These are phyloP conservation scores for Phyto melanocephala DNA, from an alignment of 2,888 invertebrate genomes.

Conservation along the genomic window DNA sequence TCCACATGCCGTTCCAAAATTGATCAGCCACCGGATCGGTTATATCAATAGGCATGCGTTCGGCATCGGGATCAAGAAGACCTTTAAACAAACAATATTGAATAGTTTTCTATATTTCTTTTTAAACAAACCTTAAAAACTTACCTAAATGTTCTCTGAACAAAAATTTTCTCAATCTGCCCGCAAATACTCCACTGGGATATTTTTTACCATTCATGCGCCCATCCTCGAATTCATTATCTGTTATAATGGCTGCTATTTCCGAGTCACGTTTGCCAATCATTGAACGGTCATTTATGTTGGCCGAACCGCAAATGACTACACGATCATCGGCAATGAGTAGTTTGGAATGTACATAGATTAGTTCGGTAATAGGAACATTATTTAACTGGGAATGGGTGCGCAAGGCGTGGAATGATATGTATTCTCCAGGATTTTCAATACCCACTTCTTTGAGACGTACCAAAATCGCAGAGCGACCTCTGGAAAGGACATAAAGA, in stretches of 20 bases:
- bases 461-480: constrained; percentile 89
- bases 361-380: constrained; percentile 92
- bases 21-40: constrained; percentile 88
- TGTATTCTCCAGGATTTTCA: constrained; percentile 89
- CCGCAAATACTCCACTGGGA: constrained; percentile 92
- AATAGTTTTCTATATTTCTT: neutral
- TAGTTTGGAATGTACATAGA: constrained; percentile 98
- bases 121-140: constrained; percentile 31
- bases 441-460: constrained; percentile 89
- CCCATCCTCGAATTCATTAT: constrained; percentile 88
- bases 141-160: constrained; percentile 96
- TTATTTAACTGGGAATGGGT: constrained; percentile 88
- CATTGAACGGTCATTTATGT: constrained; percentile 98
- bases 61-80: constrained; percentile 79
- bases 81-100: constrained; percentile 75
- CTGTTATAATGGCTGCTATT: constrained; percentile 92
- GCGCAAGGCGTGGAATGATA: constrained; percentile 94
- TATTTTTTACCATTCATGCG: constrained; percentile 90
- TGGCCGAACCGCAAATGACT: constrained; percentile 97
- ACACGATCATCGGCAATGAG: constrained; percentile 95
- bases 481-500: constrained; percentile 81
- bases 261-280: constrained; percentile 97
- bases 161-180: constrained; percentile 89
- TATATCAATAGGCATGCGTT: constrained; percentile 81
- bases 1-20: constrained; percentile 93